Evolutionary conservation across 2,113 vertebrate genomes (phyloP).

Genomic region (Dicerorhinus sumatrensis): DNA sequence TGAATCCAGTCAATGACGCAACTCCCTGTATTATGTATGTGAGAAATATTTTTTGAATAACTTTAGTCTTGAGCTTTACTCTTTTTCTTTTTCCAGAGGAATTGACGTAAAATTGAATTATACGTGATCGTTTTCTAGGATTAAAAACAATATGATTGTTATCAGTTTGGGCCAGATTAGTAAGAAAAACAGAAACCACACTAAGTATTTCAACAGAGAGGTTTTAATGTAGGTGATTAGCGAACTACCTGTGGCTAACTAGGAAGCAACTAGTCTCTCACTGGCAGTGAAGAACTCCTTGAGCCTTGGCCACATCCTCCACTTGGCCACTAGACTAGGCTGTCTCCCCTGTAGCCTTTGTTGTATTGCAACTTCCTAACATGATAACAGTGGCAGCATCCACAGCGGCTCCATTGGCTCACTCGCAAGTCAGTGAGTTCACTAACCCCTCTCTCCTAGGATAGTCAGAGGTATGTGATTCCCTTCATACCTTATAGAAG

Average conservation of each 20-base stretch:
- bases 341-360: not conserved
- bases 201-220: not conserved
- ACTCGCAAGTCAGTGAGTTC: not conserved
- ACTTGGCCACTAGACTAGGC: not conserved
- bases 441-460: not conserved
- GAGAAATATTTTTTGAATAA: not conserved
- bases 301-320: not conserved
- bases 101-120: not conserved
- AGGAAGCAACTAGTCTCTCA: not conserved
- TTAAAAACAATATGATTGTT: not conserved
- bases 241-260: not conserved
- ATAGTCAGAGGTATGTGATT: not conserved
- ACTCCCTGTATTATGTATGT: not conserved
- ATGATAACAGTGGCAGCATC: not conserved
- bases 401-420: not conserved
- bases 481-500: not conserved
- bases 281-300: not conserved
- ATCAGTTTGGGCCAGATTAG: not conserved
- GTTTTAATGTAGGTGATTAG: not conserved
- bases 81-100: not conserved
- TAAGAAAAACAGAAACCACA: not conserved
- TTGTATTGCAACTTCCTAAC: not conserved
- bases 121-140: not conserved
- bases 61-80: not conserved
- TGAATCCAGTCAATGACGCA: not conserved